Percentiles rank a stretch among this genome's conserved stretches.
Evolutionary conservation across 2,888 invertebrate genomes (phyloP).

Genomic region (Chrysopilus asiliformis): DNA sequence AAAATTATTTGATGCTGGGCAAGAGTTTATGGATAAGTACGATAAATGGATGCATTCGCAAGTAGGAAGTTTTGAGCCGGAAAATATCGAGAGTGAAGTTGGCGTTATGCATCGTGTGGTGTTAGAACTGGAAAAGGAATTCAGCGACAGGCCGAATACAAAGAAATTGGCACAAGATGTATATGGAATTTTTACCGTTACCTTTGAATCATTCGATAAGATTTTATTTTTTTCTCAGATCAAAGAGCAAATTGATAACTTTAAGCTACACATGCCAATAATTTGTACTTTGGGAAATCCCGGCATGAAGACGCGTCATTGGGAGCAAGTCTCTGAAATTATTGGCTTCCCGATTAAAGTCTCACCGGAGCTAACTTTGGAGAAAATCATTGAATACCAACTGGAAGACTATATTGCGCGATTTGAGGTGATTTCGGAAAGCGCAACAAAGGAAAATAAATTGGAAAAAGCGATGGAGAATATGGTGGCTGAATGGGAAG

Average conservation of each 20-base stretch:
- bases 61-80: slow-evolving; percentile 77
- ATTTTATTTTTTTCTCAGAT: slow-evolving; percentile 16
- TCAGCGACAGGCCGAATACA: slow-evolving; percentile 61
- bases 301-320: slow-evolving; percentile 81
- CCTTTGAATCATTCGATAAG: not conserved
- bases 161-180: slow-evolving; percentile 53
- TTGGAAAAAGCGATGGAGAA: slow-evolving; percentile 76
- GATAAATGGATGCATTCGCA: slow-evolving; percentile 73
- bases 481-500: slow-evolving; percentile 87
- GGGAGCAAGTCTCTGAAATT: slow-evolving; percentile 90
- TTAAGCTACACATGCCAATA: slow-evolving; percentile 80
- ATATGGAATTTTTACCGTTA: slow-evolving; percentile 13
- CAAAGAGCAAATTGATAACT: slow-evolving; percentile 61
- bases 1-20: slow-evolving; percentile 76
- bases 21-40: slow-evolving; percentile 70
- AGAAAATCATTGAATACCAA: slow-evolving; percentile 79
- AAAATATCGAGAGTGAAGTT: slow-evolving; percentile 58
- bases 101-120: slow-evolving; percentile 45
- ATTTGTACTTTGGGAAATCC: slow-evolving; percentile 89
- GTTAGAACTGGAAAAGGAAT: slow-evolving; percentile 77
- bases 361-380: slow-evolving; percentile 67
- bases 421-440: slow-evolving; percentile 85
- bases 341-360: slow-evolving; percentile 86
- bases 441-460: slow-evolving; percentile 91
- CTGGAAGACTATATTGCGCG: slow-evolving; percentile 76